These are phyloP conservation scores for Cynodonichthys magdalenae DNA, from an alignment of 2,797 vertebrate genomes.

Conservation along the genomic window DNA sequence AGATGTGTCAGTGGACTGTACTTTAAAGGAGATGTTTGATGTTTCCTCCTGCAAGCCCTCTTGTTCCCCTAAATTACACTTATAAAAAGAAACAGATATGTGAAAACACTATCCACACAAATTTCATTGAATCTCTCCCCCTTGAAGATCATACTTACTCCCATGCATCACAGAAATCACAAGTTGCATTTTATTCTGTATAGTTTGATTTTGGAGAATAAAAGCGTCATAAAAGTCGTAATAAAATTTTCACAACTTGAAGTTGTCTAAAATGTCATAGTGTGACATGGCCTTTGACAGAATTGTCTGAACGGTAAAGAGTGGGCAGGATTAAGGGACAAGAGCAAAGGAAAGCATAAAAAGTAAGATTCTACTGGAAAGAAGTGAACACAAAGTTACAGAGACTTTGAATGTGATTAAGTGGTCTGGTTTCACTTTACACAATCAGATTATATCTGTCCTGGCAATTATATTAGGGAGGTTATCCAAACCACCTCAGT, in stretches of 20 bases:
- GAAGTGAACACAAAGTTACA: conserved; percentile 24
- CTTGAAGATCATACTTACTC: neutral
- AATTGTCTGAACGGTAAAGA: neutral
- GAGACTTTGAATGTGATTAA: conserved; percentile 52
- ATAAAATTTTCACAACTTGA: too few relatives aligned
- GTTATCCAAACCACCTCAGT: conserved; percentile 45
- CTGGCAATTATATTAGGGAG: conserved; percentile 62
- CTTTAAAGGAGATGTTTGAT: conserved; percentile 53
- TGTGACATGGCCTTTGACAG: neutral
- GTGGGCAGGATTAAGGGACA: neutral
- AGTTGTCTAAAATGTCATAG: too few relatives aligned
- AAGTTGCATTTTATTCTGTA: neutral
- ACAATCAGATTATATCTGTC: conserved; percentile 65
- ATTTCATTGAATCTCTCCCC: conserved; percentile 28
- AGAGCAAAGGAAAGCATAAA: conserved; percentile 27
- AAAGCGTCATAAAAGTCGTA: too few relatives aligned
- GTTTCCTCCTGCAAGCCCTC: conserved; percentile 11
- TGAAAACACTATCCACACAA: conserved; percentile 27
- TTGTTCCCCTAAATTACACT: conserved; percentile 43
- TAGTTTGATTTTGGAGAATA: neutral
- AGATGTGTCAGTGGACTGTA: conserved; percentile 28
- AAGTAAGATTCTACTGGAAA: conserved; percentile 1
- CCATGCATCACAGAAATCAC: neutral
- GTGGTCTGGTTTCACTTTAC: conserved; percentile 61
- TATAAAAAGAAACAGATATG: conserved; percentile 23